Evolutionary conservation across 2,113 vertebrate species (phyloP).

Genomic region (Sus scrofa): T2T-Sscrofa CM000819.6:67001001-67001500

Average conservation of each 20-base stretch:
- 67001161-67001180: not conserved
- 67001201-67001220: not conserved
- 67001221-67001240: not conserved
- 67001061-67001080: not conserved
- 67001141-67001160: not conserved
- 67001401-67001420: fast-evolving
- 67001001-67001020: too few relatives aligned
- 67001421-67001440: not conserved
- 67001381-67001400: not conserved
- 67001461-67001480: not conserved
- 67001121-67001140: not conserved
- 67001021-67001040: too few relatives aligned
- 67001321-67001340: not conserved
- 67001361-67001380: not conserved
- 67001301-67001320: not conserved
- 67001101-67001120: not conserved
- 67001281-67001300: not conserved
- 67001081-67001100: not conserved
- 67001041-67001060: not conserved
- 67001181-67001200: not conserved
- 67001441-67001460: not conserved
- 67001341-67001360: not conserved
- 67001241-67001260: not conserved
- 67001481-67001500: too few relatives aligned
- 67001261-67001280: not conserved